Percentiles rank a stretch among this genome's conserved stretches.
Conservation (phyloP, 2,113 vertebrate species). For the Catharus fuscescens region DNA sequence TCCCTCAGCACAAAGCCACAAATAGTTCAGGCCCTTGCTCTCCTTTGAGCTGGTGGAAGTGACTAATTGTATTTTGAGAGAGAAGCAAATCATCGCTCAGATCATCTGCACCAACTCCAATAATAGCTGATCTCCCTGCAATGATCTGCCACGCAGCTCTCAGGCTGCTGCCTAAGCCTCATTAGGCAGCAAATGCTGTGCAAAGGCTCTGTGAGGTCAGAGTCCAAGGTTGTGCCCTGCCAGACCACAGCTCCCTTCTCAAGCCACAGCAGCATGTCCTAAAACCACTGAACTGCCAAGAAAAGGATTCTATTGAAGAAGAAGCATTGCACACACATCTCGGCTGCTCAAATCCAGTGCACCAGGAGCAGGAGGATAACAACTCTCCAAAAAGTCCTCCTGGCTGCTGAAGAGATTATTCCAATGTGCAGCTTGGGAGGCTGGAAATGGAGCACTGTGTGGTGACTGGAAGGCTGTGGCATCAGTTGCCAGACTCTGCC, state of each 20-base stretch:
- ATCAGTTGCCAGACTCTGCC: not conserved
- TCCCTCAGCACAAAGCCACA: not conserved
- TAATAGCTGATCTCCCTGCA: conserved; percentile 13
- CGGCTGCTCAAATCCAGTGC: not conserved
- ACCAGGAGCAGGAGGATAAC: not conserved
- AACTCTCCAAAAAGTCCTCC: not conserved
- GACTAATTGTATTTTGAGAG: conserved; percentile 13
- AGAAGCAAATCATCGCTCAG: not conserved
- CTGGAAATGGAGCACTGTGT: not conserved
- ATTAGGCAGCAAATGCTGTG: not conserved
- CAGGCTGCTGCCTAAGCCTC: not conserved
- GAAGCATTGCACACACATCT: not conserved
- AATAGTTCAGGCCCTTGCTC: conserved; percentile 16
- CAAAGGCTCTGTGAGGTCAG: not conserved
- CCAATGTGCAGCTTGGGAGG: not conserved
- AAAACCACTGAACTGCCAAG: not conserved
- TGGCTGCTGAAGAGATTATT: not conserved
- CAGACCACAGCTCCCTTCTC: not conserved
- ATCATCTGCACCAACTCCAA: conserved; percentile 4
- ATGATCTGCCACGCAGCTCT: not conserved
- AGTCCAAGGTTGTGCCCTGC: not conserved
- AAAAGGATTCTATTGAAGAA: not conserved
- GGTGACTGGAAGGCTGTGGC: not conserved
- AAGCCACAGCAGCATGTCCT: not conserved
- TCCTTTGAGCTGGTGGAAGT: not conserved